These are phyloP conservation scores for Drosophila ficusphila DNA, from an alignment of 1,140 invertebrate species.

Conservation along the genomic window DNA sequence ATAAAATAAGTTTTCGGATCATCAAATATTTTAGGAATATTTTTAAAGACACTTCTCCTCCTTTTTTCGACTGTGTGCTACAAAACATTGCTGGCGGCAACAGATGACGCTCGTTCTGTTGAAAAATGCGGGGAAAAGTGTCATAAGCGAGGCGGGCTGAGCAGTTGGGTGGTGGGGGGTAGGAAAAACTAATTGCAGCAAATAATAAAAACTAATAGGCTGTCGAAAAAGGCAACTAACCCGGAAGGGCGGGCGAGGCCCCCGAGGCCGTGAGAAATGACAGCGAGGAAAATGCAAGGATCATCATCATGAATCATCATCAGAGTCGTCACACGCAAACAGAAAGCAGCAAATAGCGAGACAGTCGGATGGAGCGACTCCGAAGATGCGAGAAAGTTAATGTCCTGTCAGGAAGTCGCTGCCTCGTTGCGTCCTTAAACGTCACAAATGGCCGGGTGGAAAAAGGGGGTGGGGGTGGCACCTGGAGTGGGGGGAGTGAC, in stretches of 20 bases:
- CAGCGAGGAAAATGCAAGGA: slow-evolving; percentile 69
- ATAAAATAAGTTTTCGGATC: too few species aligned
- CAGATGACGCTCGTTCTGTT: slow-evolving; percentile 76
- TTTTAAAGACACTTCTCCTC: too few species aligned
- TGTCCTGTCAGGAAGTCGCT: slow-evolving; percentile 81
- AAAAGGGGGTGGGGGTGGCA: background rate
- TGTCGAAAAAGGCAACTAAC: slow-evolving; percentile 64
- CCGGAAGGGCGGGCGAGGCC: background rate
- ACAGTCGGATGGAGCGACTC: slow-evolving; percentile 40
- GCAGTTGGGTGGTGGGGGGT: slow-evolving; percentile 23
- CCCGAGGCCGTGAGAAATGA: slow-evolving; percentile 68
- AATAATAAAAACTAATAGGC: slow-evolving; percentile 83
- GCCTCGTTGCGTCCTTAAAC: slow-evolving; percentile 75
- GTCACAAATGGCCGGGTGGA: slow-evolving; percentile 71
- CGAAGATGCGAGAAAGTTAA: slow-evolving; percentile 67
- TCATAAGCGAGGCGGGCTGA: slow-evolving; percentile 56
- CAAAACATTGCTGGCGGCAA: slow-evolving; percentile 52
- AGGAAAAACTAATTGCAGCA: slow-evolving; percentile 78
- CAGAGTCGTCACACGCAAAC: slow-evolving; percentile 57
- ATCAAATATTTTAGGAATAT: background rate
- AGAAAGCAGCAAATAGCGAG: slow-evolving; percentile 33
- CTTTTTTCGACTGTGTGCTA: background rate
- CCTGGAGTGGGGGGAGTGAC: background rate
- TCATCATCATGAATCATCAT: slow-evolving; percentile 82
- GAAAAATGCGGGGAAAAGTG: slow-evolving; percentile 76